phyloP scores from a whole-genome alignment of 2,888 invertebrate genomes.

The Liodrosophila aerea region DNA sequence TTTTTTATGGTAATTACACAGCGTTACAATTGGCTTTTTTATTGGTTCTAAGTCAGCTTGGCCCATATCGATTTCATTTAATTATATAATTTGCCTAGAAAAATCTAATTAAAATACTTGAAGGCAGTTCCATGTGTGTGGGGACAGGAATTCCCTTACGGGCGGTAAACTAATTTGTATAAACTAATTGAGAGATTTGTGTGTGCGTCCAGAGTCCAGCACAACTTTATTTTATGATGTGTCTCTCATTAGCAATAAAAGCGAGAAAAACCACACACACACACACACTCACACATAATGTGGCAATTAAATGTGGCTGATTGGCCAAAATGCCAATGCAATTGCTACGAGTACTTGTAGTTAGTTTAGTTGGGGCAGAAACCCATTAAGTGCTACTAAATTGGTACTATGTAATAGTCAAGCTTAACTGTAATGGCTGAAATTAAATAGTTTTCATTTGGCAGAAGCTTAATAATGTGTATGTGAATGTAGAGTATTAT shows the following conservation, averaged over 20 bases:
- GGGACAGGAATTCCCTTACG: constrained; percentile 57
- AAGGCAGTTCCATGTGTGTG: constrained; percentile 9
- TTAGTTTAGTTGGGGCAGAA: neutral
- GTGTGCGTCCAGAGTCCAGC: constrained; percentile 4
- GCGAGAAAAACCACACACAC: constrained; percentile 4
- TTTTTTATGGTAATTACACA: constrained; percentile 79
- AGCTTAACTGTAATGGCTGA: constrained; percentile 11
- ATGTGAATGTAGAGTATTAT: no score
- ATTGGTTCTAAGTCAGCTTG: constrained; percentile 24
- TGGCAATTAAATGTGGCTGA: constrained; percentile 50
- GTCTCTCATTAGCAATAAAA: constrained; percentile 73
- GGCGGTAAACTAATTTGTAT: constrained; percentile 75
- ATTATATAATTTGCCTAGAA: constrained; percentile 56
- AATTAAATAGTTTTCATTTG: constrained; percentile 16
- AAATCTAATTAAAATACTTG: constrained; percentile 40
- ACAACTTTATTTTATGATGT: constrained; percentile 61
- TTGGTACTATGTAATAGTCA: constrained; percentile 34
- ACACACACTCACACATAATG: constrained; percentile 17
- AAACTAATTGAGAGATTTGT: constrained; percentile 74
- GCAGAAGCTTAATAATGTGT: neutral
- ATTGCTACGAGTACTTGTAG: constrained; percentile 7
- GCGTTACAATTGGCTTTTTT: constrained; percentile 36
- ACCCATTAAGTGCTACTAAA: constrained; percentile 6
- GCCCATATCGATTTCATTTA: constrained; percentile 66
- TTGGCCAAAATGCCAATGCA: constrained; percentile 38